These are phyloP conservation scores for Crematogaster levior DNA, from an alignment of 2,888 invertebrate genomes.

Conservation along the genomic window DNA sequence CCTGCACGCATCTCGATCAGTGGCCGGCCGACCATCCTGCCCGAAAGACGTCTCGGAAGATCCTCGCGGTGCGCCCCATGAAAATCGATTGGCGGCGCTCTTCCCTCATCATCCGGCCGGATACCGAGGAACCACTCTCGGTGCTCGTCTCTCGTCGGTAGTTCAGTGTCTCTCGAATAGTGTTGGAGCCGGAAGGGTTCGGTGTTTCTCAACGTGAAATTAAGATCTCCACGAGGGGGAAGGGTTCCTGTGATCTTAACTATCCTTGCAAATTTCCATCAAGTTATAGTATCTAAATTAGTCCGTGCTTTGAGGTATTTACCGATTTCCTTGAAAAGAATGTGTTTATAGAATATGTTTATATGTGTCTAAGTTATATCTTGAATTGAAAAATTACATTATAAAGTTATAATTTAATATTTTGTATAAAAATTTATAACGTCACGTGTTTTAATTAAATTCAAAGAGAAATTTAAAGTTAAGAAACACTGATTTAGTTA, in stretches of 20 bases:
- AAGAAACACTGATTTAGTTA: constrained; percentile 8
- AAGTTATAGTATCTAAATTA: not conserved
- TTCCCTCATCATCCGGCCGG: constrained; percentile 3
- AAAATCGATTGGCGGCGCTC: constrained; percentile 23
- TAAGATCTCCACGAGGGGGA: not conserved
- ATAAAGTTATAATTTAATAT: no score
- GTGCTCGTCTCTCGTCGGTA: constrained; percentile 19
- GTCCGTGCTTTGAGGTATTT: not conserved
- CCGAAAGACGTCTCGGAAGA: constrained; percentile 74
- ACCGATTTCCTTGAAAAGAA: not conserved
- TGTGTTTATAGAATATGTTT: not conserved
- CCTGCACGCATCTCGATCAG: constrained; percentile 74
- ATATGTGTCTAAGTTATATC: not conserved
- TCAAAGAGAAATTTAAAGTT: not conserved
- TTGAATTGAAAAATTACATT: not conserved
- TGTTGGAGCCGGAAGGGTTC: not conserved
- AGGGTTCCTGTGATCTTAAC: not conserved
- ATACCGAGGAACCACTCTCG: constrained; percentile 28
- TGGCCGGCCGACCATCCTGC: constrained; percentile 80
- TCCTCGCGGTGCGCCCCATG: constrained; percentile 25
- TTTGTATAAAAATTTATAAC: not conserved
- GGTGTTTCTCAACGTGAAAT: constrained; percentile 5
- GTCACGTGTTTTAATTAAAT: not conserved
- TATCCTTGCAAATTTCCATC: not conserved
- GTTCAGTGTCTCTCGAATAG: constrained; percentile 27